Base-by-base conservation (phyloP, 2,797 vertebrate genomes). In the Danio albolineatus region DNA sequence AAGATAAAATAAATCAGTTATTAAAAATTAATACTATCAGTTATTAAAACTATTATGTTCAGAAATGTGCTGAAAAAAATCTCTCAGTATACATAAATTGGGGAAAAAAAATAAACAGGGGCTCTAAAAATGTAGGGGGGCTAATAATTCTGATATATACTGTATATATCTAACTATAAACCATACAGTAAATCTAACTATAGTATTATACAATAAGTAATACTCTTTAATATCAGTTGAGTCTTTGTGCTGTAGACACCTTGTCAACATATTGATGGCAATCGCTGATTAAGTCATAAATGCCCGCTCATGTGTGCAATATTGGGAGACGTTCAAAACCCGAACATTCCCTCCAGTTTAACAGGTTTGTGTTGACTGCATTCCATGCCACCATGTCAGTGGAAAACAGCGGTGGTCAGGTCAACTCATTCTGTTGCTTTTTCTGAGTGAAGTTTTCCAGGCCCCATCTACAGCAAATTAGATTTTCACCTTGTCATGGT, bases 401-500 rank as follows among this genome's bases (percentile, higher is more conserved):
- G 77, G 76, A 84, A 82, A 59, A 70, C 78, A 62, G 65, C 21
- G 65, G 61, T 36, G 73, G 60, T 78, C 75, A 66, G 64, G 76
- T 85, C 79, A 65, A 19, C 69, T 76, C 43, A 43, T n/a, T 77
- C 75, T 72, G 71, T 74, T 79, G 74, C 87, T 79, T 76, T 81
- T 81, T 70, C 74, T 84, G 75, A 51, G 46, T 67, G 79, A 85
- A 74, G 61, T 83, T 81, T 86, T 87, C 88, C 88, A 86, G 78
- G 51, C 84, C 41, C 65, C 76, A 57, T 77, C 73, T 75, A 75
- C 62, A 78, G 83, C 85, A 82, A 86, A 89, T 87, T 85, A 89
- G 85, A 86, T 82, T 86, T 85, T 87, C 82, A 80, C 82, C 85
- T 83, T 76, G 51, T 78, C 83, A 64, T 73, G 84, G 73, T 64